Conservation (phyloP, 2,797 vertebrate genomes). For the Periparus ater region DNA sequence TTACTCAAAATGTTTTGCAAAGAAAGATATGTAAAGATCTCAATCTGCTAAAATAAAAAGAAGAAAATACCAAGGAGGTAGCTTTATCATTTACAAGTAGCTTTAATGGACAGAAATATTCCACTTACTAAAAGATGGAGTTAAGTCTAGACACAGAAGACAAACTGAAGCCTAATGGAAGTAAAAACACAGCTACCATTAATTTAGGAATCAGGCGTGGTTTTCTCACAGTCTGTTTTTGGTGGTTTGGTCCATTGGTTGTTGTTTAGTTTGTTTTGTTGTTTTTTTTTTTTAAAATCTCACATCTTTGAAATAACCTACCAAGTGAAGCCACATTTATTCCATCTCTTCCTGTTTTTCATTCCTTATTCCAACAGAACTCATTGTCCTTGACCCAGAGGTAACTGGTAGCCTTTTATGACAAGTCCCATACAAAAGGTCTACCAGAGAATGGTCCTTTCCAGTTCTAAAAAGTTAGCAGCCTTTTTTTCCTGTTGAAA, state of each 20-base stretch:
- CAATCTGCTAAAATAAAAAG: background rate
- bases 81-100: background rate
- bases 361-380: background rate
- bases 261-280: background rate
- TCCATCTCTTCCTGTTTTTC: background rate
- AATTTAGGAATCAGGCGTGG: background rate
- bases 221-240: background rate
- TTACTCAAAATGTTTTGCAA: background rate
- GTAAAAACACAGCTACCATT: background rate
- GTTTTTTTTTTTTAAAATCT: background rate
- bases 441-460: background rate
- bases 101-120: background rate
- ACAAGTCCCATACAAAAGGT: rapidly evolving
- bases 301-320: background rate
- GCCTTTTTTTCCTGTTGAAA: background rate
- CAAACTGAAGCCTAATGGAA: background rate
- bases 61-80: background rate
- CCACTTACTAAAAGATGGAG: background rate
- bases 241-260: background rate
- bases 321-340: background rate
- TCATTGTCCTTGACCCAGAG: background rate
- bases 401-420: background rate
- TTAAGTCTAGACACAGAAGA: background rate
- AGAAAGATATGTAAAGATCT: background rate
- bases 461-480: background rate